Evolutionary conservation across 1,140 invertebrate species (phyloP).

Genomic region (Brachionus paranguensis): DNA sequence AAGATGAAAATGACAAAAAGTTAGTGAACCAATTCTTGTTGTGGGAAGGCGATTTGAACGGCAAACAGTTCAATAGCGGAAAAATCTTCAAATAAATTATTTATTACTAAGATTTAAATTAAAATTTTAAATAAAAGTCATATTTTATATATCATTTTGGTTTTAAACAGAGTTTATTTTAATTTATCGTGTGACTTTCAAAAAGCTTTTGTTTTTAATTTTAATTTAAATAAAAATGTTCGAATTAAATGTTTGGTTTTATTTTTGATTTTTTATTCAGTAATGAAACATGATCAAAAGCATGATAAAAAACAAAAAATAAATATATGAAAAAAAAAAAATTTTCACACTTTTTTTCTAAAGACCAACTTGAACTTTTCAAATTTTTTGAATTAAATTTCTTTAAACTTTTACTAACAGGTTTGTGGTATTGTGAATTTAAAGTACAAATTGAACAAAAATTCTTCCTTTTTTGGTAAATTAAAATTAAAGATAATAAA

Average conservation of each 20-base stretch:
- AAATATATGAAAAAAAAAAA: no score
- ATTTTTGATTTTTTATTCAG: background rate
- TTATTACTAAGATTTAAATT: background rate
- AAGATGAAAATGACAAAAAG: constrained; percentile 74
- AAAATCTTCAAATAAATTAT: constrained; percentile 92
- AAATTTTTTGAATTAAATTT: no score
- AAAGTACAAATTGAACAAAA: no score
- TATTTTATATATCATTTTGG: background rate
- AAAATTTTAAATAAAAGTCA: constrained; percentile 31
- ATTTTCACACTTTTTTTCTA: no score
- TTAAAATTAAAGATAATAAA: no score
- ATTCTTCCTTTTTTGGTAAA: no score
- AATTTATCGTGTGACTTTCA: background rate
- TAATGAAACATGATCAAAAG: no score
- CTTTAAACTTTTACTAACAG: no score
- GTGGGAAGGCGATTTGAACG: constrained; percentile 82
- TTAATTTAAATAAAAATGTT: constrained; percentile 22
- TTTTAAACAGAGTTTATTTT: background rate
- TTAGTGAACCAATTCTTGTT: constrained; percentile 84
- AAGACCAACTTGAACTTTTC: no score
- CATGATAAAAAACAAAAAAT: no score
- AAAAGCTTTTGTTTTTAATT: constrained; percentile 17
- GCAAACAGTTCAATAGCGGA: constrained; percentile 91
- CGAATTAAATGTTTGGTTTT: background rate
- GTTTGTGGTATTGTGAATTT: no score